These are phyloP conservation scores for Magallana gigas DNA, from an alignment of 1,140 invertebrate genomes.

Conservation along the genomic window DNA sequence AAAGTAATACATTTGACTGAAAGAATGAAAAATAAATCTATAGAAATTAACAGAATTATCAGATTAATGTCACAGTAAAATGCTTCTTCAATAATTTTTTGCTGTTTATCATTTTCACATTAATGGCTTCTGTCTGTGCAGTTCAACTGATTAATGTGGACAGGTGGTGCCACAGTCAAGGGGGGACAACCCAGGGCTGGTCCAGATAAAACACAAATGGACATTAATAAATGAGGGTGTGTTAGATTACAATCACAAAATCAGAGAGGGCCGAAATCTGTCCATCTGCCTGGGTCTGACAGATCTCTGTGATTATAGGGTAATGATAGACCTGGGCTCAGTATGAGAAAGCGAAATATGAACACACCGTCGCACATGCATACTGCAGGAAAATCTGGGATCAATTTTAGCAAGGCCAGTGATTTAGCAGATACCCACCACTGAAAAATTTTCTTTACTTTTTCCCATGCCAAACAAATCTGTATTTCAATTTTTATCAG, in stretches of 20 bases:
- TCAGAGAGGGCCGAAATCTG: neutral
- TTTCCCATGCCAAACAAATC: neutral
- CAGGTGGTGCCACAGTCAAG: neutral
- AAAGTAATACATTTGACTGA: too few species aligned
- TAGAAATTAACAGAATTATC: too few species aligned
- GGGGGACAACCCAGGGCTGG: neutral
- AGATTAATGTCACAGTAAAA: too few species aligned
- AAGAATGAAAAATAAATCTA: too few species aligned
- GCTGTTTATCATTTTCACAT: constrained; percentile 15
- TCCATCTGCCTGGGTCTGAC: neutral
- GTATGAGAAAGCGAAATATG: neutral
- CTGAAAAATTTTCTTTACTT: neutral
- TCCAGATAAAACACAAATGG: constrained; percentile 26
- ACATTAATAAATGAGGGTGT: constrained; percentile 10
- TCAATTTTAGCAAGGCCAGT: constrained; percentile 10
- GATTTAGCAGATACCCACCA: neutral
- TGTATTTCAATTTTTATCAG: neutral
- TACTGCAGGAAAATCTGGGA: constrained; percentile 17
- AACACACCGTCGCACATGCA: neutral
- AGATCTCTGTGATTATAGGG: neutral
- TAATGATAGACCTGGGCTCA: neutral
- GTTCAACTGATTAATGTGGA: constrained; percentile 17
- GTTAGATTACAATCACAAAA: constrained; percentile 5
- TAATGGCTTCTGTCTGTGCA: neutral
- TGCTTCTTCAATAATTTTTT: neutral